Base-by-base conservation (phyloP, 2,113 vertebrate species). In the Eptatretus burgeri region DNA sequence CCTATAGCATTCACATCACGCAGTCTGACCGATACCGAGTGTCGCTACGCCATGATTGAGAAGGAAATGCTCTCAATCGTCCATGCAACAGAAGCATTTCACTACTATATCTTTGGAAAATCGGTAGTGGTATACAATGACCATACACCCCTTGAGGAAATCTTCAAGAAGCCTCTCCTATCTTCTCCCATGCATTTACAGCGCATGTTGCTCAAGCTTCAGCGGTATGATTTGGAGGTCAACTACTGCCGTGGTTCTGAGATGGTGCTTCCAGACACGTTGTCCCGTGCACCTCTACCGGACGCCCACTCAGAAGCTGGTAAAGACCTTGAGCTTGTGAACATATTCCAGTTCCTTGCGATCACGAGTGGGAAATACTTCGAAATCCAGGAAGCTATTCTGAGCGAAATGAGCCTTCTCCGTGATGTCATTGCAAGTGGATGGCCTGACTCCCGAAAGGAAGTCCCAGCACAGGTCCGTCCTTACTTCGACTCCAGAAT, bases 191-290 rank as follows among this genome's bases (percentile, higher is more conserved):
- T 60, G 56, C n/a, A 12, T n/a, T 19, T 12, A 19, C 56, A 60
- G 56, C 19, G n/a, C 10, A 60, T 60, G 56, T 19, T 13, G 56
- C 56, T 60, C 56, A 60, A 19, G 19, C 56, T 60, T n/a, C 56
- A 60, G 13, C 56, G n/a, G 19, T 60, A 60, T 60, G 56, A 60
- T 3, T 60, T 60, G 12, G n/a, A 17, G 56, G 56, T 60, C 10
- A 60, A n/a, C n/a, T 60, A 60, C 56, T 17, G 19, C n/a, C 56
- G n/a, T 17, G 56, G 56, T n/a, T 60, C 56, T 17, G 56, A 60
- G 56, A 60, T 60, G 27, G 27, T 41, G 27, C 27, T 41, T 7
- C 27, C 27, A 3, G 27, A 41, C 27, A 41, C 27, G 7, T 41
- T 41, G 27, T 41, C 27, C 27, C 27, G 27, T 41, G 27, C 27